These are phyloP conservation scores for Drosophila lacicola DNA, from an alignment of 2,888 invertebrate genomes.

Conservation along the genomic window DNA sequence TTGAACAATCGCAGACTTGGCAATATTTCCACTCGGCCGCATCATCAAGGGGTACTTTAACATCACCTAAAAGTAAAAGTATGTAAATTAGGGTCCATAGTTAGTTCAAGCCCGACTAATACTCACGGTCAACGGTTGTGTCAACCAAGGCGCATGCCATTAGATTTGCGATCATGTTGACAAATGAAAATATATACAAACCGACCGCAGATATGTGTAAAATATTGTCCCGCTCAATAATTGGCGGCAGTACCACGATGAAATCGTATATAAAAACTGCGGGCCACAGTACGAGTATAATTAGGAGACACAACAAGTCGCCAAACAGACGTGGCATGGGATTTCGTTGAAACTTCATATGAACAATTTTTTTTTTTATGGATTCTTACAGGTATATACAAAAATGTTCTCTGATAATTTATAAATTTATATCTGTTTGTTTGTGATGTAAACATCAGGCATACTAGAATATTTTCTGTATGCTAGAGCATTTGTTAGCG, in stretches of 20 bases:
- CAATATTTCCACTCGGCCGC: conserved; percentile 90
- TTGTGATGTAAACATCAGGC: no score
- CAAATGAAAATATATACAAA: conserved; percentile 89
- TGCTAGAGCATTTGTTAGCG: no score
- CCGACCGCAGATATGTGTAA: conserved; percentile 87
- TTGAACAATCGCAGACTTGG: conserved; percentile 89
- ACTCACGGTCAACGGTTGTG: conserved; percentile 89
- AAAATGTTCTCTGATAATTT: no score
- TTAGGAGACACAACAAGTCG: conserved; percentile 59
- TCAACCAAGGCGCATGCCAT: conserved; percentile 91
- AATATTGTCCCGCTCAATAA: conserved; percentile 87
- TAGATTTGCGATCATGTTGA: conserved; percentile 92
- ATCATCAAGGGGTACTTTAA: conserved; percentile 17
- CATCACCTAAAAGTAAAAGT: not conserved
- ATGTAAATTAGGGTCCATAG: not conserved
- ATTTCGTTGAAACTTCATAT: conserved; percentile 52
- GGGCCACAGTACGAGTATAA: conserved; percentile 71
- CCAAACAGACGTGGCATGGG: conserved; percentile 4
- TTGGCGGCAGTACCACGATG: conserved; percentile 89
- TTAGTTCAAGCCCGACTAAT: not conserved
- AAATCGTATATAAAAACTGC: conserved; percentile 85
- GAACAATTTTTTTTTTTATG: no score
- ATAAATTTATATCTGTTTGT: no score
- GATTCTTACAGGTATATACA: no score
- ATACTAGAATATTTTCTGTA: no score